A percentile compares a stretch with the other conserved stretches of the same genome.
These are phyloP conservation scores for Lapara coniferarum DNA, from an alignment of 2,888 invertebrate genomes.

Conservation along the genomic window DNA sequence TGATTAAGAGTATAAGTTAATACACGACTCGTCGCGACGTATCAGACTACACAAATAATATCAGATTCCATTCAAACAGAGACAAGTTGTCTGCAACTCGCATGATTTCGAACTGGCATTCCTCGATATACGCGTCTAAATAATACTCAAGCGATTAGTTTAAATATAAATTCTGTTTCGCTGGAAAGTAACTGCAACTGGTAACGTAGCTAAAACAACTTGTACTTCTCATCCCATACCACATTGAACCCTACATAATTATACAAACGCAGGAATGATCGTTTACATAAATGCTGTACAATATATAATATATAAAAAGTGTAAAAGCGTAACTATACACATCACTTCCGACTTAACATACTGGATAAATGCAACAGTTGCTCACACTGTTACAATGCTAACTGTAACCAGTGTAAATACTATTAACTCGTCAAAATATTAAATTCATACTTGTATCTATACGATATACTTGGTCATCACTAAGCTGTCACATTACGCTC, in stretches of 20 bases:
- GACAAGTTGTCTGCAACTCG: slow-evolving; percentile 30
- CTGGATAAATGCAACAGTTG: slow-evolving; percentile 78
- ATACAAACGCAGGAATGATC: slow-evolving; percentile 71
- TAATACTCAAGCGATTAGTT: slow-evolving; percentile 36
- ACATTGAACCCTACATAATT: slow-evolving; percentile 40
- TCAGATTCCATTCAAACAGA: slow-evolving; percentile 25
- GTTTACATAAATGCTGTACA: slow-evolving; percentile 77
- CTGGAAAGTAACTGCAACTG: slow-evolving; percentile 76
- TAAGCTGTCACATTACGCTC: slow-evolving; percentile 49
- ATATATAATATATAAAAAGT: slow-evolving; percentile 59
- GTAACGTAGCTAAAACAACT: slow-evolving; percentile 72
- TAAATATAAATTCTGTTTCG: slow-evolving; percentile 48
- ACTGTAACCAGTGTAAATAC: slow-evolving; percentile 65
- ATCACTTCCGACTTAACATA: slow-evolving; percentile 74
- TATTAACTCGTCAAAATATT: slow-evolving; percentile 64
- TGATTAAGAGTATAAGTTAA: slow-evolving; percentile 56
- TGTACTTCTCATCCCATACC: slow-evolving; percentile 45
- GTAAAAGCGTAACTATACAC: slow-evolving; percentile 77
- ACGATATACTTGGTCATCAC: slow-evolving; percentile 43
- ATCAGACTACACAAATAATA: slow-evolving; percentile 29
- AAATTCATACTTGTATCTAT: slow-evolving; percentile 55
- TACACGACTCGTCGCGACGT: slow-evolving; percentile 41
- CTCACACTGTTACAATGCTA: slow-evolving; percentile 58
- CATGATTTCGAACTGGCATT: neutral
- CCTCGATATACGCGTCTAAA: slow-evolving; percentile 25